Conservation (phyloP, 2,113 vertebrate genomes). For the Podarcis cretensis region DNA sequence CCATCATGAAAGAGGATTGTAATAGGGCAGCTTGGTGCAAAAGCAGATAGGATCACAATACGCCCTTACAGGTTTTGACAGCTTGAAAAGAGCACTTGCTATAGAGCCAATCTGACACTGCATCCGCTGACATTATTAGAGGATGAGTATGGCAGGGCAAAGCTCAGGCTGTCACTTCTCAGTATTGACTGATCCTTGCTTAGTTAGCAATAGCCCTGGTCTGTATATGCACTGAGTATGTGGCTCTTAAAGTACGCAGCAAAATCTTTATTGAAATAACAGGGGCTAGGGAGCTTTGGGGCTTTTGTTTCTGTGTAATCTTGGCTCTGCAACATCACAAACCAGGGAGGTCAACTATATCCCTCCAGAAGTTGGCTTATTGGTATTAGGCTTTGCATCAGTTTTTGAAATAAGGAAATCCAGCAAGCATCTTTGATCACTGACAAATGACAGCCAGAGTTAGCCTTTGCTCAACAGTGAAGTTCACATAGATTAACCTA, state of each 20-base stretch:
- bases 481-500: conserved; percentile 23
- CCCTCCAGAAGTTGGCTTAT: conserved; percentile 21
- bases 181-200: no score
- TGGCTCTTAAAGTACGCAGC: not conserved
- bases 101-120: not conserved
- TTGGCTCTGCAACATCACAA: conserved; percentile 35
- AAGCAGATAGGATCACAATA: not conserved
- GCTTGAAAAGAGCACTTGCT: conserved; percentile 10
- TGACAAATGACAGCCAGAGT: conserved; percentile 1
- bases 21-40: not conserved
- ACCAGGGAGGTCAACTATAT: conserved; percentile 31
- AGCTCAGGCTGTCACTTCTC: not conserved
- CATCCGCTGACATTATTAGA: not conserved
- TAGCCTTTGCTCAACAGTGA: conserved; percentile 19
- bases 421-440: conserved; percentile 31
- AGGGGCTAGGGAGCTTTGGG: not conserved
- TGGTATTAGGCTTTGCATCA: conserved; percentile 12
- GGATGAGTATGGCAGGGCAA: not conserved
- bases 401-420: conserved; percentile 39
- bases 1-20: no score
- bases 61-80: not conserved
- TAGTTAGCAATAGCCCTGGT: not conserved
- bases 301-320: not conserved
- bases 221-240: not conserved
- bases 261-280: not conserved